Conservation (phyloP, 1,140 invertebrate species). For the Neuroterus valhalla region DNA sequence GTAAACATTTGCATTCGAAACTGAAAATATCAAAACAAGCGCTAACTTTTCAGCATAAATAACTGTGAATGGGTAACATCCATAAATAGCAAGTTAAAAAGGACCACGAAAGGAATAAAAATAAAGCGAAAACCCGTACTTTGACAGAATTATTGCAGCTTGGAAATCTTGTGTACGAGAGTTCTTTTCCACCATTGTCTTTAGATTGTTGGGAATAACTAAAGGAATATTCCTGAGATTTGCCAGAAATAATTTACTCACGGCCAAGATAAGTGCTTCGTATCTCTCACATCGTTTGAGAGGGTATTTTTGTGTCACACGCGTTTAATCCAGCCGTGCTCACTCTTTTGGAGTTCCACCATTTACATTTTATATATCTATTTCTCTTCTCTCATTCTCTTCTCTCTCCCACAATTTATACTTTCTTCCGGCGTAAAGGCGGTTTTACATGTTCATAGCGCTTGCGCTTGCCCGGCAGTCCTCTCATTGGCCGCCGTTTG, state of each 20-base stretch:
- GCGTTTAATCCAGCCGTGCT: not conserved
- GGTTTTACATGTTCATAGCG: too few species aligned
- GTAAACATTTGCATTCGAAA: too few species aligned
- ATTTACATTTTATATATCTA: conserved; percentile 1
- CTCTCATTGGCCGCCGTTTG: too few species aligned
- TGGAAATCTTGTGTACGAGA: not conserved
- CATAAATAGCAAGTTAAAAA: too few species aligned
- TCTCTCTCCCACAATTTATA: not conserved
- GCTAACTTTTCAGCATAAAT: not conserved
- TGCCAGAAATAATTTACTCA: conserved; percentile 29
- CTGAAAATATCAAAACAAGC: too few species aligned
- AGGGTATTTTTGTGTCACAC: not conserved
- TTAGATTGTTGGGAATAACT: not conserved
- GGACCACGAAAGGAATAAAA: conserved; percentile 32
- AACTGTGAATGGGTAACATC: not conserved
- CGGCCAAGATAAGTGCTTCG: conserved; percentile 18
- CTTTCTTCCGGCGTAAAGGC: not conserved
- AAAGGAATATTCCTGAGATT: not conserved
- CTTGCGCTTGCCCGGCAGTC: too few species aligned
- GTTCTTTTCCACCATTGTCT: not conserved
- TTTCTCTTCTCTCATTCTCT: not conserved
- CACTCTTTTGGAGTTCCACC: not conserved
- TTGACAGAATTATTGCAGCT: conserved; percentile 22
- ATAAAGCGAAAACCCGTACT: conserved; percentile 16
- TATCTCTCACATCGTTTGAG: conserved; percentile 43